These are phyloP conservation scores for Centropus unirufus DNA, from an alignment of 2,113 vertebrate genomes.

Conservation along the genomic window DNA sequence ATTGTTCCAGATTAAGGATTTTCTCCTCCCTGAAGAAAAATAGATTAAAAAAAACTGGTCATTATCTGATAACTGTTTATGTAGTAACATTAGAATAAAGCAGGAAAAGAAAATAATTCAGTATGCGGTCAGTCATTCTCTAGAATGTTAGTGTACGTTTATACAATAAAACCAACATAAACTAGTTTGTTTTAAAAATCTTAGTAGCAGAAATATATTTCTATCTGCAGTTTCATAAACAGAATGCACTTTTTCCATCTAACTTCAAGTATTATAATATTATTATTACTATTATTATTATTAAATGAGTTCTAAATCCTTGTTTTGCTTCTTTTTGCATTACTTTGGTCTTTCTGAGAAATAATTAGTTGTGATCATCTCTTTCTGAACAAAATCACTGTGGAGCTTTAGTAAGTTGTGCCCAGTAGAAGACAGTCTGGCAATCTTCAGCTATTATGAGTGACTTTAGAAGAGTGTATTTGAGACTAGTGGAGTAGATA, in stretches of 20 bases:
- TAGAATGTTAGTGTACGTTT: slow-evolving; percentile 55
- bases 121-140: slow-evolving; percentile 47
- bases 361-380: background rate
- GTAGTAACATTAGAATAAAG: slow-evolving; percentile 46
- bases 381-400: background rate
- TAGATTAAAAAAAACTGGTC: slow-evolving; percentile 25
- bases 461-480: background rate
- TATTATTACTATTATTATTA: slow-evolving; percentile 51
- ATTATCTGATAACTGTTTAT: slow-evolving; percentile 59
- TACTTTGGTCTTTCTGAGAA: slow-evolving; percentile 2
- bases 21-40: slow-evolving; percentile 69
- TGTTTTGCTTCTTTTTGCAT: slow-evolving; percentile 19
- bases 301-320: slow-evolving; percentile 30
- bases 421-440: slow-evolving; percentile 3
- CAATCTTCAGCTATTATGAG: background rate
- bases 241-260: slow-evolving; percentile 48
- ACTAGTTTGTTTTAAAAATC: slow-evolving; percentile 52
- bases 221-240: slow-evolving; percentile 60
- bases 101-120: slow-evolving; percentile 59
- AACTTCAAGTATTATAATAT: slow-evolving; percentile 73
- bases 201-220: slow-evolving; percentile 55
- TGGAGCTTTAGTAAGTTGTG: background rate
- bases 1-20: slow-evolving; percentile 54
- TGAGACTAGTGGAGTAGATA: background rate
- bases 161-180: slow-evolving; percentile 59